These are phyloP conservation scores for Salvelinus sp. DNA, from an alignment of 2,113 vertebrate species.

Conservation along the genomic window DNA sequence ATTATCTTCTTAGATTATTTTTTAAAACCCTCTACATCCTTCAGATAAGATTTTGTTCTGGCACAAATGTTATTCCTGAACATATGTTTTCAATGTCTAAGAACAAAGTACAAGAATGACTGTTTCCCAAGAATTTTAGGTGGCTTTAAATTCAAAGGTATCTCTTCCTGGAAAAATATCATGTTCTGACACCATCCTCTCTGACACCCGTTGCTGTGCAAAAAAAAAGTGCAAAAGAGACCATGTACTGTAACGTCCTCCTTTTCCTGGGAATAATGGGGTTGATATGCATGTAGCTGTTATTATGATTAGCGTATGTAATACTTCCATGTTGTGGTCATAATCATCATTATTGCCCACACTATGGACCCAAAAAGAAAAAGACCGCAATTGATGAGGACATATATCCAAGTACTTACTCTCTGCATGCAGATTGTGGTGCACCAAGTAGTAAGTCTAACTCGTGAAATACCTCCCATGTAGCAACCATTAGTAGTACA, in stretches of 20 bases:
- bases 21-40: conserved; percentile 1
- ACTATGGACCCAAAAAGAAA: conserved; percentile 37
- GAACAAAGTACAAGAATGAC: conserved; percentile 16
- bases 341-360: conserved; percentile 13
- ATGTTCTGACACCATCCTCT: conserved; percentile 4
- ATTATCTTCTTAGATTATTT: conserved; percentile 3
- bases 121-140: background rate
- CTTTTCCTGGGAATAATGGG: background rate
- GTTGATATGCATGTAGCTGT: conserved; percentile 26
- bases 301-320: conserved; percentile 24
- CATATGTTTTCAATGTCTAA: conserved; percentile 24
- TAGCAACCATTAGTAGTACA: conserved; percentile 49
- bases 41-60: conserved; percentile 14
- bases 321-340: conserved; percentile 44
- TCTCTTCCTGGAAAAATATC: conserved; percentile 11
- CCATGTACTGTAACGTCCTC: background rate
- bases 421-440: conserved; percentile 43
- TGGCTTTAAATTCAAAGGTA: conserved; percentile 30
- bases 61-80: background rate
- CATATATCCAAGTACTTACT: too few relatives aligned
- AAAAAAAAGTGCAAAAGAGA: background rate
- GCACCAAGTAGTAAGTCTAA: conserved; percentile 43
- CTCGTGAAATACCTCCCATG: conserved; percentile 43
- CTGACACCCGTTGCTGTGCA: conserved; percentile 29
- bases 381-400: conserved; percentile 34